Percentiles rank a stretch among this genome's conserved stretches.
Evolutionary conservation across 1,140 invertebrate genomes (phyloP).

Genomic region (Plectrocnemia conspersa): DNA sequence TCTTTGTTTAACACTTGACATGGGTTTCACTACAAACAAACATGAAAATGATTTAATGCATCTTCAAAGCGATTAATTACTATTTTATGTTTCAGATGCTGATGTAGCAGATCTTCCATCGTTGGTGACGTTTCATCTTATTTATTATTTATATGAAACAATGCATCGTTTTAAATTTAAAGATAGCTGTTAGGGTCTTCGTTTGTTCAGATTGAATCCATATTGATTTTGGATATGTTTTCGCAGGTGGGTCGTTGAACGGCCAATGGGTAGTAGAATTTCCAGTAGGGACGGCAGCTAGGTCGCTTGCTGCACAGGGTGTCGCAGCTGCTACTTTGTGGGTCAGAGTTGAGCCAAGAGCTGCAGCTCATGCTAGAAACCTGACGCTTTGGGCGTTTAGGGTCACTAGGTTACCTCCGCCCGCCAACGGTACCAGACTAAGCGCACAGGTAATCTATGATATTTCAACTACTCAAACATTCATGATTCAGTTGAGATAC

Average conservation of each 20-base stretch:
- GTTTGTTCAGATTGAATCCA: no score
- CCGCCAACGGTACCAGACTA: constrained; percentile 55
- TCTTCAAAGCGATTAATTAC: no score
- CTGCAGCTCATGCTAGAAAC: constrained; percentile 49
- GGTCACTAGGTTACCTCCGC: constrained; percentile 41
- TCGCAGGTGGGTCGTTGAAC: constrained; percentile 71
- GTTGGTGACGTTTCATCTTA: no score
- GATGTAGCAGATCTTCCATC: no score
- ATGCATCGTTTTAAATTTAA: no score
- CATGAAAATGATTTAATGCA: no score
- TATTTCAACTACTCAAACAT: constrained; percentile 12
- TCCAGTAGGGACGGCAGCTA: constrained; percentile 59
- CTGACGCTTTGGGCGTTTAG: constrained; percentile 65
- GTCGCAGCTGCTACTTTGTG: constrained; percentile 72
- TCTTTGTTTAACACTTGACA: no score
- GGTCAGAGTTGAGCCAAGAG: constrained; percentile 64
- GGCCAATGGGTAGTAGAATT: constrained; percentile 82
- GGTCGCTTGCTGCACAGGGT: constrained; percentile 56
- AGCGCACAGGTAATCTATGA: constrained; percentile 53
- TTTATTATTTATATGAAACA: no score
- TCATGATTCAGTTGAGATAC: neutral
- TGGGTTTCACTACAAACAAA: no score
- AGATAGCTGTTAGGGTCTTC: no score
- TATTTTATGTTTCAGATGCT: no score
- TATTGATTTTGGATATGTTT: no score